phyloP scores from a whole-genome alignment of 2,797 vertebrate species.

The Leucoraja ocellata region DNA sequence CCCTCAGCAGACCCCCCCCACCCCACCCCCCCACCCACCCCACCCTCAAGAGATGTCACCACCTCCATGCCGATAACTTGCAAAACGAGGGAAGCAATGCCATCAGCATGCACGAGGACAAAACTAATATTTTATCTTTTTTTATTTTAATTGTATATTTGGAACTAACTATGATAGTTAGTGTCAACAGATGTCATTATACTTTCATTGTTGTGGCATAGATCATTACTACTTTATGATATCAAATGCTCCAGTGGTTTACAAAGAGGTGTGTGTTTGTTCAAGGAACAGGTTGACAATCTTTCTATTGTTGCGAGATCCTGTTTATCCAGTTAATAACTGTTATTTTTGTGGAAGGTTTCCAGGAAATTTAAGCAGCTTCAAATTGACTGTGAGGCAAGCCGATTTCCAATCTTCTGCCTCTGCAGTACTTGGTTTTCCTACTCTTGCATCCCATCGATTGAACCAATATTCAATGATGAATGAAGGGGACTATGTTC shows the following conservation, averaged over 20 bases:
- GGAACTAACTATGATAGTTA: neutral
- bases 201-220: neutral
- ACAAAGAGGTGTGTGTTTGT: neutral
- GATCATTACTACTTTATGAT: neutral
- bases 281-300: neutral
- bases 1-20: too few relatives aligned
- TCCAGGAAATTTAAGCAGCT: neutral
- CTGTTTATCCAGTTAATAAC: slow-evolving; percentile 24
- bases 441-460: neutral
- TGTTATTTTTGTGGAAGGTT: neutral
- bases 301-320: slow-evolving; percentile 6
- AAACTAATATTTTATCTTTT: too few relatives aligned
- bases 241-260: neutral
- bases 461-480: neutral
- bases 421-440: too few relatives aligned
- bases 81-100: too few relatives aligned
- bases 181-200: neutral
- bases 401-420: neutral
- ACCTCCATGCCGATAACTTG: too few relatives aligned
- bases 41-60: too few relatives aligned
- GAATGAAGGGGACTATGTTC: neutral
- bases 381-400: neutral
- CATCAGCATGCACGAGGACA: too few relatives aligned
- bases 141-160: neutral
- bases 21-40: too few relatives aligned